Base-by-base conservation (phyloP, 1,140 invertebrate genomes). In the Anagrus nilaparvatae region DNA sequence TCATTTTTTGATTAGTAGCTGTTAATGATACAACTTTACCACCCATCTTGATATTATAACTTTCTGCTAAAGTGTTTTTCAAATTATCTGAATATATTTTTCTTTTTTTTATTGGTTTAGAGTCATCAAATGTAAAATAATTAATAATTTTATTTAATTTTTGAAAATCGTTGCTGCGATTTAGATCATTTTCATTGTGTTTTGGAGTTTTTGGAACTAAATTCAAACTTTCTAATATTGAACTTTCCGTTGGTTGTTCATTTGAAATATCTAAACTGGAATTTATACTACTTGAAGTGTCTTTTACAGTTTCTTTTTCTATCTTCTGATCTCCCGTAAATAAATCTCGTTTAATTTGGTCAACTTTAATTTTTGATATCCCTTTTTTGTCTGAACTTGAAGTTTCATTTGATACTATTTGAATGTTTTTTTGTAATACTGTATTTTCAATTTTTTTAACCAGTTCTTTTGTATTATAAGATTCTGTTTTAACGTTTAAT, bases 341-440 rank as follows among this genome's bases (percentile, higher is more conserved):
- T 8, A 68, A 49, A 38, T 68, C 64, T 13, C 65, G 48, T 23
- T 65, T 68, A 0, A 68, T 53, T 36, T 54, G 51, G 37, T 68
- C 62, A 0, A 66, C 58, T 16, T 65, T 67, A 0, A 51, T 31
- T 7, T 60, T 65, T 0, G 49, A 40, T 23, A 42, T 37, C 2
- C 9, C 27, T 21, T 55, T 55, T 10, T 32, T 16, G 10, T n/a
- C 12, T 18, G 14, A 12, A 4, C 2, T 31, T 14, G 12, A 5
- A 9, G 25, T 1, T 24, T 10, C 13, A n/a, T 24, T 9, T 16
- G 17, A 1, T n/a, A n/a, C 6, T 44, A 27, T 40, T 50, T 43
- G 31, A 2, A 21, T 10, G 1, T 13, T 32, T n/a, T 16, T 33
- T 16, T 31, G 18, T 20, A 12, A 3, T 1, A 10, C 13, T 30